A percentile compares a stretch with the other conserved stretches of the same genome.
Conservation (phyloP, 2,113 vertebrate species). For the Calonectris borealis region DNA sequence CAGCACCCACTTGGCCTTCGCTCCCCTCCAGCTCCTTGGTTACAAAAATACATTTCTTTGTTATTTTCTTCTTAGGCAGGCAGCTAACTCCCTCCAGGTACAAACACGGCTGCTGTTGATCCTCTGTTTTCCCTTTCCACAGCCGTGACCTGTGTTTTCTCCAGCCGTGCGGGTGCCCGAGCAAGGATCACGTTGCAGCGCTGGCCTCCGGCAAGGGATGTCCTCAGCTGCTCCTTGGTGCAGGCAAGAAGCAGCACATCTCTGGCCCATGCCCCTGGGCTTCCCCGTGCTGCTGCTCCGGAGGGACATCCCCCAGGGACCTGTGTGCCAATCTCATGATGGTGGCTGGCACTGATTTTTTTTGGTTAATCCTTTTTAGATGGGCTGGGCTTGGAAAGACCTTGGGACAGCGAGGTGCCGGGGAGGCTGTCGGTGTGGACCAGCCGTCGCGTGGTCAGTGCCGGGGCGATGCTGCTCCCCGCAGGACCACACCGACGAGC, state of each 20-base stretch:
- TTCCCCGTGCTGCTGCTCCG: neutral
- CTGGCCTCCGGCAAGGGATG: neutral
- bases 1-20: fast-evolving
- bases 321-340: neutral
- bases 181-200: neutral
- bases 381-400: neutral
- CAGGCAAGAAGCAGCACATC: neutral
- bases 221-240: neutral
- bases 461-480: neutral
- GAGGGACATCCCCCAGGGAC: neutral
- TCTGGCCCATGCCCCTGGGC: neutral
- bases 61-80: neutral
- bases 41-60: neutral
- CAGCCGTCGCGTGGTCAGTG: neutral
- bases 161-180: fast-evolving
- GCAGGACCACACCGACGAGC: neutral
- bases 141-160: neutral
- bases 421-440: neutral
- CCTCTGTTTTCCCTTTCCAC: no score
- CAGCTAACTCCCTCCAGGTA: neutral
- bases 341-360: neutral
- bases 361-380: neutral
- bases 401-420: neutral
- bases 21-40: neutral
- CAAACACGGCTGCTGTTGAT: neutral